Base-by-base conservation (phyloP, 1,140 invertebrate genomes). In the Palaemon carinicauda region DNA sequence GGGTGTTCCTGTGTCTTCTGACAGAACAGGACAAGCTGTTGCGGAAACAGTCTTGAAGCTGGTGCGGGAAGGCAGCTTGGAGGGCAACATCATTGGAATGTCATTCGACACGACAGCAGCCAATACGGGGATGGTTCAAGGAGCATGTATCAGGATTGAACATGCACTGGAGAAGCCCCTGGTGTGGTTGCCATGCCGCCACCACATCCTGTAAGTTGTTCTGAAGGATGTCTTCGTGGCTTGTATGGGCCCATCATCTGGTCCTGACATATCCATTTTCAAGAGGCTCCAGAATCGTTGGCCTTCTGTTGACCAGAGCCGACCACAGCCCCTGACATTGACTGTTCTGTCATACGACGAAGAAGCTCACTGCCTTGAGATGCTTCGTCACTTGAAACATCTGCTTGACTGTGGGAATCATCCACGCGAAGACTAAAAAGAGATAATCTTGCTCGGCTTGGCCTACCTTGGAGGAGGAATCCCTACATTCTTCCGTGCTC, bases 351-450 rank as follows among this genome's bases (percentile, higher is more conserved):
- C n/a, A n/a, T n/a, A n/a, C n/a, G n/a, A n/a, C n/a, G n/a, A n/a
- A n/a, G n/a, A n/a, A n/a, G n/a, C n/a, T n/a, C n/a, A n/a, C n/a
- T n/a, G n/a, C n/a, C n/a, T n/a, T n/a, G n/a, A n/a, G n/a, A n/a
- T n/a, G n/a, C n/a, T n/a, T n/a, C n/a, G n/a, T n/a, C n/a, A n/a
- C n/a, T 53, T 80, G 79, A 53, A 60, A 51, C 21, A 56, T 51
- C 41, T 80, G 41, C 53, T 80, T 27, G 79, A 53, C 52, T 51
- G 52, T 53, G 53, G 79, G 52, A 80, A 53, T 53, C 79, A 56
- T 53, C 79, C 79, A 80, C 52, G 52, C 53, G 53, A 80, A 19
- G 79, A 80, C 79, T 80, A 80, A 24, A 53, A 53, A 80, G 52
- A 80, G 52, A 27, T 80, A 31, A 51, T 80, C 52, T 24, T 53